These are phyloP conservation scores for Falcunculus frontatus DNA, from an alignment of 2,113 vertebrate genomes.

Conservation along the genomic window DNA sequence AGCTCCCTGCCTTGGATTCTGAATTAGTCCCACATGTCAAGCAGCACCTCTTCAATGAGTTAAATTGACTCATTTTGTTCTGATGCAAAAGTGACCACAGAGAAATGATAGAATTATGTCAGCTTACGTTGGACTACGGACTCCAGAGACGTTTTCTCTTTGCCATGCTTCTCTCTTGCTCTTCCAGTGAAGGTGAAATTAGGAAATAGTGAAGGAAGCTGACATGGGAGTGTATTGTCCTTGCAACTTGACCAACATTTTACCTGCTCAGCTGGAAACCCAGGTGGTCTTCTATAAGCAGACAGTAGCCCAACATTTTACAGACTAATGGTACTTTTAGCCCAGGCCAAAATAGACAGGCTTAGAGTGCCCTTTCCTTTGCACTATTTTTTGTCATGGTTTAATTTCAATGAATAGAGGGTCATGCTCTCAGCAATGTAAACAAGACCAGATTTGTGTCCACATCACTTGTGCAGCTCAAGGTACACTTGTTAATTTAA, in stretches of 20 bases:
- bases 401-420: neutral
- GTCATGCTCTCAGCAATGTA: neutral
- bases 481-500: neutral
- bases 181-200: neutral
- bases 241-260: neutral
- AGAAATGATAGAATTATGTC: neutral
- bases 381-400: neutral
- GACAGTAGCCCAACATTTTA: neutral
- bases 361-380: neutral
- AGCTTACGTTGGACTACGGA: rapidly evolving
- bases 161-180: neutral
- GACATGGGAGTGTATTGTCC: neutral
- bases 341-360: neutral
- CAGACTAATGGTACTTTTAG: neutral
- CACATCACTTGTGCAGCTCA: neutral
- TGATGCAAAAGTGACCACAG: neutral
- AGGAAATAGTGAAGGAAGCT: neutral
- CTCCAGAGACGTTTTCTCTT: neutral
- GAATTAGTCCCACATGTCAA: neutral
- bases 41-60: neutral
- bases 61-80: neutral
- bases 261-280: neutral
- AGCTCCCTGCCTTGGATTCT: neutral
- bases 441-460: neutral
- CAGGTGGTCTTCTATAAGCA: neutral